Conservation (phyloP, 2,797 vertebrate genomes). For the Gambusia yucatana region DNA sequence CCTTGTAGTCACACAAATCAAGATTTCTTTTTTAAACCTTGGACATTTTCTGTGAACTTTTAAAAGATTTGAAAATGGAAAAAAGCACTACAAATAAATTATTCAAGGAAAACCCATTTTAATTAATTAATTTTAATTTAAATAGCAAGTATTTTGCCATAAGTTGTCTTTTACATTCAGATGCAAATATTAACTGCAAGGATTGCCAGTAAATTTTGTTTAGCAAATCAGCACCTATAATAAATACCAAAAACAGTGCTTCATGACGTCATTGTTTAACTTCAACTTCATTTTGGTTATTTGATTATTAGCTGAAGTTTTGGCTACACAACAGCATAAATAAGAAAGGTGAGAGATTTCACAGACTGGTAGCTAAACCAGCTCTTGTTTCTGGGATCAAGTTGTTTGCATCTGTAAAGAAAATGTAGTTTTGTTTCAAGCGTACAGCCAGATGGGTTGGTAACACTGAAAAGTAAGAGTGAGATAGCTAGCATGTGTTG, state of each 20-base stretch:
- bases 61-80: neutral
- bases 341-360: neutral
- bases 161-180: neutral
- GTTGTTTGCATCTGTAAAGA: constrained; percentile 3
- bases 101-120: neutral
- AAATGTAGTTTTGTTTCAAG: constrained; percentile 9
- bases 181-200: neutral
- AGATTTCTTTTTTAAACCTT: neutral
- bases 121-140: no score
- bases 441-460: neutral
- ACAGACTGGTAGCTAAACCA: neutral
- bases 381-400: neutral
- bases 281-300: no score
- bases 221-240: neutral
- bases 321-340: no score
- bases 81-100: neutral
- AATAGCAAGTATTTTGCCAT: neutral
- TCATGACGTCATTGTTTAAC: neutral
- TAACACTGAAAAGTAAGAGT: constrained; percentile 1
- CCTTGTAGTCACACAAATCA: neutral
- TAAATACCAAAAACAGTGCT: neutral
- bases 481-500: constrained; percentile 40
- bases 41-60: neutral
- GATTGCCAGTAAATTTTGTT: neutral
- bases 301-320: neutral